A percentile compares a stretch with the other conserved stretches of the same genome.
These are phyloP conservation scores for Beaufortia kweichowensis DNA, from an alignment of 2,113 vertebrate genomes.

Conservation along the genomic window DNA sequence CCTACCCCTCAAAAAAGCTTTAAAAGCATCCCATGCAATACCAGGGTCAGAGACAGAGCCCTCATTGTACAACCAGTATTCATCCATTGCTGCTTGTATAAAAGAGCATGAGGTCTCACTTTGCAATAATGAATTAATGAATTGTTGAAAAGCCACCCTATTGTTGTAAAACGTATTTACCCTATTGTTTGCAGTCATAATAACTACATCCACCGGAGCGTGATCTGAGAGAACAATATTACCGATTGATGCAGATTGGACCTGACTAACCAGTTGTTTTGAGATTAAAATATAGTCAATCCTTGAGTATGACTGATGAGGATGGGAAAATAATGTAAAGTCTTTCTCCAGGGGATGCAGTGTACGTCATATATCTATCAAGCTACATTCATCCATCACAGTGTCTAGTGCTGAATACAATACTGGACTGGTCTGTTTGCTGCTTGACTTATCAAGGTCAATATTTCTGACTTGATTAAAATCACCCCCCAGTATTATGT, in stretches of 20 bases:
- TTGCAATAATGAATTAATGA: neutral
- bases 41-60: neutral
- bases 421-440: neutral
- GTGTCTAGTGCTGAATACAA: neutral
- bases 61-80: neutral
- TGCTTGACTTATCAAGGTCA: neutral
- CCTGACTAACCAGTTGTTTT: neutral
- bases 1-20: neutral
- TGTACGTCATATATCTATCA: neutral
- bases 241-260: too few relatives aligned
- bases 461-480: neutral
- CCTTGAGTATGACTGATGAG: neutral
- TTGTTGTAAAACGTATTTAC: too few relatives aligned
- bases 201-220: neutral
- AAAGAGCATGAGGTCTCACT: neutral
- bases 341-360: neutral
- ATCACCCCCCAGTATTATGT: neutral
- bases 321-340: neutral
- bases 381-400: neutral
- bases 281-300: too few relatives aligned
- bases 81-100: neutral
- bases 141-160: neutral
- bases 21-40: constrained; percentile 1
- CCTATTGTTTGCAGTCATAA: neutral
- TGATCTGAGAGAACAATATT: too few relatives aligned